Conservation (phyloP, 2,113 vertebrate species). For the Oceanodroma tethys region DNA sequence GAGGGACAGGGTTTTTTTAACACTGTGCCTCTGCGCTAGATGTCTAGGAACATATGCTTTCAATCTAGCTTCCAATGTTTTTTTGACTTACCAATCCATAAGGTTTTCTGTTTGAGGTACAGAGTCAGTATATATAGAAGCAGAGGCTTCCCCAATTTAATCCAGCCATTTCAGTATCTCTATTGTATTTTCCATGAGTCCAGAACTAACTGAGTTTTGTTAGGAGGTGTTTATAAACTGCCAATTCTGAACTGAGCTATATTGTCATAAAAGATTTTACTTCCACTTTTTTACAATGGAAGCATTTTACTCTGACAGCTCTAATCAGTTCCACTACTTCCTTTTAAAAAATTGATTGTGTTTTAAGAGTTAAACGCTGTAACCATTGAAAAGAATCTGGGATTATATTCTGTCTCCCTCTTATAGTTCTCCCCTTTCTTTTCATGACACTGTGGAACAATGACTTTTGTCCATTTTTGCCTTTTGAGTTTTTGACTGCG, state of each 20-base stretch:
- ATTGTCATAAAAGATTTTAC: not conserved
- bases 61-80: not conserved
- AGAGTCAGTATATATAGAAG: not conserved
- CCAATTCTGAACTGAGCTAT: not conserved
- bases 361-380: not conserved
- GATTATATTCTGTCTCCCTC: not conserved
- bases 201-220: not conserved
- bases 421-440: not conserved
- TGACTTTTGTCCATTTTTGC: not conserved
- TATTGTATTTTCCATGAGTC: not conserved
- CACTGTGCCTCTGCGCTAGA: not conserved
- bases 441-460: not conserved
- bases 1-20: not conserved
- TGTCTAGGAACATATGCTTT: conserved; percentile 15
- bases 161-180: not conserved
- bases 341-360: accelerated
- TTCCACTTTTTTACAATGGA: not conserved
- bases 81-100: not conserved
- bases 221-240: not conserved
- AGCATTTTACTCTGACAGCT: not conserved
- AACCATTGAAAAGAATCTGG: not conserved
- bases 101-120: conserved; percentile 5
- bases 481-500: not conserved
- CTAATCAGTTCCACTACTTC: not conserved
- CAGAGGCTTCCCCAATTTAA: not conserved